Evolutionary conservation across 1,140 invertebrate species (phyloP), one percentile per base, ranked within the genome.

Genomic region (Zaprionus taronus): DNA sequence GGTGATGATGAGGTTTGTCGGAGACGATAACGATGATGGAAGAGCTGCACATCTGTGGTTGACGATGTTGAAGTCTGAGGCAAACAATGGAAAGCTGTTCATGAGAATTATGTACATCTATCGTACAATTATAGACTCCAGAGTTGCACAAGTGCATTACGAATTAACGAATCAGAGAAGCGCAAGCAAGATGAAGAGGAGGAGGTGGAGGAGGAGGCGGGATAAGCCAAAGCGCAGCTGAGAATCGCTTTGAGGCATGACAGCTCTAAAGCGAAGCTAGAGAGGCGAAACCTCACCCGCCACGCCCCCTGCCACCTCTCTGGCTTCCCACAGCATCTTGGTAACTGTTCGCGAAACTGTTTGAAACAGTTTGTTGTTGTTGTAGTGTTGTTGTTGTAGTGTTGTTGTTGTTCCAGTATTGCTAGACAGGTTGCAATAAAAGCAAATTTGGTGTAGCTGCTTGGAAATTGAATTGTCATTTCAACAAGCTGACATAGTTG

Each of bases 1-100:
- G 47, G 11, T 22, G 47, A 51, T 24, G 47, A 51, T 51, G 47
- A 51, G 47, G 11, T 24, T 24, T 24, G 20, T 24, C 12, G 11
- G 1, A 9, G 47, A 11, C 20, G 20, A 51, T 51, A 51, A 51
- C 9, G 47, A 49, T 51, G 47, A 51, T 51, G 41, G 41, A 47
- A n/a, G 41, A 47, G 41, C 41, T 7, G 41, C 38, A 41, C 38
- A 41, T 41, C 38, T 41, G 47, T 11, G 47, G 20, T 51, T 51
- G 47, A 51, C 20, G 47, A 5, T 22, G 47, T 49, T 22, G 38
- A n/a, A 41, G 41, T 22, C 14, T 22, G 47, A 9, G 20, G 47
- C 9, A 49, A 49, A 51, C 47, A 51, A 51, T 51, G 47, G 47
- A 51, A 51, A 51, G 47, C 47, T 24, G 20, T 51, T 51, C 47